Evolutionary conservation across 2,113 vertebrate species (phyloP).

Genomic region (Hippoglossus stenolepis): DNA sequence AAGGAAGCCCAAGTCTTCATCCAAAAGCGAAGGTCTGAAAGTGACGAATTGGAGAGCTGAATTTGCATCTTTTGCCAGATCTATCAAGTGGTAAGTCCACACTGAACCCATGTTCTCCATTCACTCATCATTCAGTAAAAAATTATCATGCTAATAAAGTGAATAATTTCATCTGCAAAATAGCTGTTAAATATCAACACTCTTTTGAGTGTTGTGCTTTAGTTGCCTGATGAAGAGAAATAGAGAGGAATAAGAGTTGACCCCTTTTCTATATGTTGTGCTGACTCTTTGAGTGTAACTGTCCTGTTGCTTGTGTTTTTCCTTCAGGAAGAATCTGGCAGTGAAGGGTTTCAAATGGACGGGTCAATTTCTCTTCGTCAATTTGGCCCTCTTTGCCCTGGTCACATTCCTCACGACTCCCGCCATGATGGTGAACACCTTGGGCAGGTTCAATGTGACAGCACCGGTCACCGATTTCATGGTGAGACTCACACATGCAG

Average conservation of each 20-base stretch:
- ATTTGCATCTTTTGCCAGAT: slow-evolving; percentile 79
- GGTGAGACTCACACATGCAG: slow-evolving; percentile 79
- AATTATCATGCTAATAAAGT: no score
- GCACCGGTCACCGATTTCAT: slow-evolving; percentile 91
- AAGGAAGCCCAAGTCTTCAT: slow-evolving; percentile 86
- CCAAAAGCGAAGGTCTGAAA: slow-evolving; percentile 79
- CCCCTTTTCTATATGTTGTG: neutral
- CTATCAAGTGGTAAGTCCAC: slow-evolving; percentile 89
- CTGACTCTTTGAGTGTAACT: neutral
- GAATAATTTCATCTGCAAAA: neutral
- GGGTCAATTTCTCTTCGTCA: slow-evolving; percentile 85
- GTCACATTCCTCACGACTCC: slow-evolving; percentile 97
- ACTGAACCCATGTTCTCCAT: neutral
- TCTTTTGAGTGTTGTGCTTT: no score
- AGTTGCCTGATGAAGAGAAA: neutral
- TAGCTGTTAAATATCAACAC: neutral
- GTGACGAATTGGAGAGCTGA: slow-evolving; percentile 86
- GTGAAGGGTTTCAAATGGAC: slow-evolving; percentile 88
- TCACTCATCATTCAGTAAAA: neutral
- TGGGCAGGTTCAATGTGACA: slow-evolving; percentile 90
- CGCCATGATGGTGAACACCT: slow-evolving; percentile 91
- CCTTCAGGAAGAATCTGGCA: slow-evolving; percentile 90
- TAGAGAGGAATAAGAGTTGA: neutral
- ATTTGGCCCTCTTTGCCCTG: slow-evolving; percentile 87
- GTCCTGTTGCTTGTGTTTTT: slow-evolving; percentile 64